Conservation (phyloP, 2,797 vertebrate genomes). For the Notoglanidium macrostoma region DNA sequence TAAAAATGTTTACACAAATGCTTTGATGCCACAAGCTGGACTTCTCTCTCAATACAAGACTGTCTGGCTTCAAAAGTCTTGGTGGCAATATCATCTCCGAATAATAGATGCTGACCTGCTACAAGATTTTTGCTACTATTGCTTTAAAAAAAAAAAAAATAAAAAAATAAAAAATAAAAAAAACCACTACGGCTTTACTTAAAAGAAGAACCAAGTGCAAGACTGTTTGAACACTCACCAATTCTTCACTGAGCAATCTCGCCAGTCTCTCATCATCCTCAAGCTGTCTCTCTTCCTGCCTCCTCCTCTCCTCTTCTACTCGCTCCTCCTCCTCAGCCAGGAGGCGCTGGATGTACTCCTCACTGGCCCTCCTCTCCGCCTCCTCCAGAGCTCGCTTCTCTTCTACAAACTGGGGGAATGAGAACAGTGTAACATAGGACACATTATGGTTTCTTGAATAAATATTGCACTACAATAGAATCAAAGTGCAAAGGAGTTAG, state of each 20-base stretch:
- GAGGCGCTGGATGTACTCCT: conserved; percentile 85
- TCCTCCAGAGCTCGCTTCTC: conserved; percentile 82
- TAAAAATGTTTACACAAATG: neutral
- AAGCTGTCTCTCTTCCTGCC: conserved; percentile 69
- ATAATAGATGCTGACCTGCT: neutral
- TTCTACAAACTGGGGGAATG: conserved; percentile 77
- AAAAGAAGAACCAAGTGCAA: neutral
- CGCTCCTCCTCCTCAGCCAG: conserved; percentile 82
- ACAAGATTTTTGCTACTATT: neutral
- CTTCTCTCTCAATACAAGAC: neutral
- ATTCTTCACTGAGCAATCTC: conserved; percentile 64
- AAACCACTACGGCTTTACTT: neutral
- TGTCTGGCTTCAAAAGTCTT: neutral
- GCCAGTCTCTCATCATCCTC: conserved; percentile 75
- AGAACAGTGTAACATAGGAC: neutral
- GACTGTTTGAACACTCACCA: conserved; percentile 63
- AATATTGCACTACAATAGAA: neutral
- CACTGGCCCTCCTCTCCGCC: conserved; percentile 84
- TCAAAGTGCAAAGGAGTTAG: neutral
- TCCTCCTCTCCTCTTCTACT: conserved; percentile 71
- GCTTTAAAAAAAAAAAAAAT: neutral
- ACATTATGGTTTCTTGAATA: neutral
- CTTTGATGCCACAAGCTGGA: neutral
- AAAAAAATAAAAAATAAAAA: neutral
- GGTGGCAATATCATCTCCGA: neutral